Base-by-base conservation (phyloP, 2,797 vertebrate species). In the Xyrichtys novacula region DNA sequence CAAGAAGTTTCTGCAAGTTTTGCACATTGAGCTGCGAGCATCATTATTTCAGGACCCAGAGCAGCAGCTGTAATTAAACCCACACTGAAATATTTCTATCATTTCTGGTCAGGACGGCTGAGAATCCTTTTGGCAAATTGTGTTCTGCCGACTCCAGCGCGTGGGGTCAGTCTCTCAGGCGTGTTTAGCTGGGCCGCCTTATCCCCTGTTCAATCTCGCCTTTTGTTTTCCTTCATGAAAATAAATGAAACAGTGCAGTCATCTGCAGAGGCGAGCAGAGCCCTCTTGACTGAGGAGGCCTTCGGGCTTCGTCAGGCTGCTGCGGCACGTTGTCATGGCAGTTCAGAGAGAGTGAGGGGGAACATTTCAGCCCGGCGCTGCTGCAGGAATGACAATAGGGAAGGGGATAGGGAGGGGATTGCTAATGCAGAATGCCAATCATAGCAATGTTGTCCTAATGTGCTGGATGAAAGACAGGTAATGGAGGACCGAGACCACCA, bases 191-290 rank as follows among this genome's bases (percentile, higher is more conserved):
- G 68, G 63, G 74, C 69, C 40, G 76, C 83, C 82, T 84, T 77
- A 83, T 90, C 83, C 78, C 84, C 83, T 72, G 69, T 82, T 90
- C 85, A 82, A 81, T 91, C 84, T 88, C 42, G 52, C 80, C 73
- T 88, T 86, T 89, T 90, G 81, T 88, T 90, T 89, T 88, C 84
- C 80, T 89, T 88, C 87, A 86, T 89, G 89, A 87, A 89, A 92
- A 91, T 86, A 90, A 89, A 91, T 90, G 87, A 91, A 92, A 87
- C 69, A 47, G 82, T 77, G 85, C 83, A 88, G 88, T 88, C 85
- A 81, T 88, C 86, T 91, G 87, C 90, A 89, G 89, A 86, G 86
- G 85, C 79, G 65, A 83, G 86, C 87, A 39, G 67, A 85, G 84
- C 85, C 76, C 85, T 84, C 84, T 83, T 81, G 86, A 92, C 91